These are phyloP conservation scores for Odobenus rosmarus DNA, from an alignment of 2,113 vertebrate genomes.

Conservation along the genomic window DNA sequence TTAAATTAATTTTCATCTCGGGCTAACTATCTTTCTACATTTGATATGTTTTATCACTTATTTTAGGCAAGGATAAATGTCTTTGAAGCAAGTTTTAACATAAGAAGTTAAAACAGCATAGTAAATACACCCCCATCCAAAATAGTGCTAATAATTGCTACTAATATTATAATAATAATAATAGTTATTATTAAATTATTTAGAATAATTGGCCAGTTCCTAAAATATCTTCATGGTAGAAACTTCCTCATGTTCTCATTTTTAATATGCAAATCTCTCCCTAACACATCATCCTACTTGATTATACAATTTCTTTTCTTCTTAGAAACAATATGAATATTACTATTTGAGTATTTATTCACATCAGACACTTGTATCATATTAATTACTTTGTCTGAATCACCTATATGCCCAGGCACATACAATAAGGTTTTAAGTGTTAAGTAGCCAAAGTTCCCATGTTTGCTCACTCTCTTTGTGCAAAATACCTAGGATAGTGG, in stretches of 20 bases:
- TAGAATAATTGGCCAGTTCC: neutral
- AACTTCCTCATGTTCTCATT: neutral
- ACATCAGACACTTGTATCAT: neutral
- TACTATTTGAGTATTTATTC: neutral
- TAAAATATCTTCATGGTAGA: neutral
- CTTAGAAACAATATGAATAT: neutral
- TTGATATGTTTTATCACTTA: constrained; percentile 4
- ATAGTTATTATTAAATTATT: constrained; percentile 2
- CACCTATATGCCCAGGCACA: neutral
- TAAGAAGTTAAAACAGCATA: neutral
- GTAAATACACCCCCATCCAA: neutral
- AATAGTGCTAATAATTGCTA: neutral
- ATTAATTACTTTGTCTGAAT: neutral
- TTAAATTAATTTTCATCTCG: constrained; percentile 44
- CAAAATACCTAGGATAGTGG: neutral
- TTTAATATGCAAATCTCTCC: neutral
- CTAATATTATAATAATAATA: neutral
- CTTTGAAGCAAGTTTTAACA: constrained; percentile 27
- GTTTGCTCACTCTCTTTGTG: neutral
- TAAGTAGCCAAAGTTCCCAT: neutral
- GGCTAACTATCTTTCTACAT: neutral
- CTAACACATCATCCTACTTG: neutral
- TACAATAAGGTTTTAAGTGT: neutral
- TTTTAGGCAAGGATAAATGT: constrained; percentile 29
- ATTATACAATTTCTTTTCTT: neutral